Evolutionary conservation across 2,888 invertebrate genomes (phyloP).

Genomic region (Limnephilus marmoratus): DNA sequence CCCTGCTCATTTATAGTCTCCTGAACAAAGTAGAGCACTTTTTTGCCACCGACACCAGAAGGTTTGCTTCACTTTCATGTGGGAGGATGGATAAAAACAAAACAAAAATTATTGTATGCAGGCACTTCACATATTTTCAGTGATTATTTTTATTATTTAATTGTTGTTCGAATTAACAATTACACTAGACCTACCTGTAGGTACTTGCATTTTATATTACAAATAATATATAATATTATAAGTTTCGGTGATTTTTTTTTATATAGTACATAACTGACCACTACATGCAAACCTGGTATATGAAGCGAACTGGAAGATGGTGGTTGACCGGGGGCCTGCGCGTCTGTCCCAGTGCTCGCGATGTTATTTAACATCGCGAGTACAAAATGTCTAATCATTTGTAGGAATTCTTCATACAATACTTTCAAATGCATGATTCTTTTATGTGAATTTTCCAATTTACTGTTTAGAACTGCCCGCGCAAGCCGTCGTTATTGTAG

Average conservation of each 20-base stretch:
- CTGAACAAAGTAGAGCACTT: slow-evolving; percentile 65
- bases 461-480: neutral
- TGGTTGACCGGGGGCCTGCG: slow-evolving; percentile 23
- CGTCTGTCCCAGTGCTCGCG: neutral
- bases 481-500: neutral
- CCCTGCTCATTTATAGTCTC: slow-evolving; percentile 58
- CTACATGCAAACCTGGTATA: slow-evolving; percentile 51
- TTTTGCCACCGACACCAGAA: slow-evolving; percentile 25
- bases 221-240: no score
- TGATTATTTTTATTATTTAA: no score
- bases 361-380: neutral
- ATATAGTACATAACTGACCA: neutral
- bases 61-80: no score
- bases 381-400: neutral
- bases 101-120: neutral
- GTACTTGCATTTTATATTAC: no score
- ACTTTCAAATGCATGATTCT: neutral
- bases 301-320: slow-evolving; percentile 61
- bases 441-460: neutral
- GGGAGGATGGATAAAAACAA: neutral
- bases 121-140: no score
- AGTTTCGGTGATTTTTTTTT: no score
- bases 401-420: neutral
- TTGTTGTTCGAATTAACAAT: no score
- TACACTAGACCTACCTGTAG: no score